Evolutionary conservation across 2,113 vertebrate species (phyloP), one percentile per base, ranked within the genome.

Genomic region (Stigmatopora argus): DNA sequence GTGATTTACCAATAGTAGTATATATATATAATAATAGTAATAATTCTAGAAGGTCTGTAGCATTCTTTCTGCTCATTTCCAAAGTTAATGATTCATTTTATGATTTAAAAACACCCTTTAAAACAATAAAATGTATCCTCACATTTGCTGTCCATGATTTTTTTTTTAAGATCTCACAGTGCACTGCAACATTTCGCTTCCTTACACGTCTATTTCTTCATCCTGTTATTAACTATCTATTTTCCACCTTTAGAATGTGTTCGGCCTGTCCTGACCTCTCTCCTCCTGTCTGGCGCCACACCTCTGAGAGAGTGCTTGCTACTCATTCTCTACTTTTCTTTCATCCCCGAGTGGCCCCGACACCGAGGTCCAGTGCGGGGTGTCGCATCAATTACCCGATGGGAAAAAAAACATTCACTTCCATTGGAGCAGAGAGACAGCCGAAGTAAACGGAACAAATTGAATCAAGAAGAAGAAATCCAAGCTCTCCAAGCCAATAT

Each of bases 381-480:
- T 64, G 80, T 41, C 41, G 79, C 83, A 84, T 88, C 85, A 83
- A 87, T 88, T 87, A 85, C 81, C 60, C 66, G 26, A 84, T 79
- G 71, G 67, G 83, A 69, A 74, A 82, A 74, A 82, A 80, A 76
- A 82, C 79, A 82, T 79, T 86, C 78, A 79, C 82, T 85, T 89
- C 79, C 78, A 83, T 72, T 68, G 73, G 73, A 87, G 81, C 82
- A 85, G 75, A 83, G 80, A 86, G 78, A 71, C 85, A 86, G 75
- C 85, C 71, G 81, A 81, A 74, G 78, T 77, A 77, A 86, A 83
- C 84, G 77, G 83, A 87, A 88, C 83, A 86, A 87, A 88, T 75
- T 83, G 76, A 89, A 88, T 88, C 78, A 85, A 85, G 77, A 52
- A 35, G 80, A 82, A 86, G 78, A 88, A 79, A 78, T 83, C 78